These are phyloP conservation scores for Grallaria varia DNA, from an alignment of 2,113 vertebrate species.

Conservation along the genomic window DNA sequence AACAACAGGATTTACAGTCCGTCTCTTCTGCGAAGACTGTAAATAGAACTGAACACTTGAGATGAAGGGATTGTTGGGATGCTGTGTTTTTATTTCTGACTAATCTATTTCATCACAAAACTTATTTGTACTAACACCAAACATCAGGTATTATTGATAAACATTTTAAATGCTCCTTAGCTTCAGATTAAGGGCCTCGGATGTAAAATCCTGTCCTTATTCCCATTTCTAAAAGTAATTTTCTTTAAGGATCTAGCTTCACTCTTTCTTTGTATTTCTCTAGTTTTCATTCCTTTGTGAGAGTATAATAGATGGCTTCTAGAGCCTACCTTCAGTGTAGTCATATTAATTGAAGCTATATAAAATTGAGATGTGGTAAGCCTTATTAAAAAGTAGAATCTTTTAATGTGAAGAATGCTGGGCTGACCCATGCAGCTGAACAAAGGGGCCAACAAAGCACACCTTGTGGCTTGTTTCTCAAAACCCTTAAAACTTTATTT, in stretches of 20 bases:
- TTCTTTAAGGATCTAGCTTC: neutral
- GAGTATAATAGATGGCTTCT: neutral
- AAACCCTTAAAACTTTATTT: neutral
- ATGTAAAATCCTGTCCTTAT: neutral
- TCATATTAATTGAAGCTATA: neutral
- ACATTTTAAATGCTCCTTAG: neutral
- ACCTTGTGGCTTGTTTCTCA: neutral
- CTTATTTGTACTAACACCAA: neutral
- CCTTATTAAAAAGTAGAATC: neutral
- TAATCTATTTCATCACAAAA: neutral
- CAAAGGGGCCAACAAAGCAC: neutral
- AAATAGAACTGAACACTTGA: neutral
- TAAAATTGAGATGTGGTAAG: neutral
- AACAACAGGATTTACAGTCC: neutral
- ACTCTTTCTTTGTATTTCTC: neutral
- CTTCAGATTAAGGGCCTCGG: neutral
- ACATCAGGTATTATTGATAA: neutral
- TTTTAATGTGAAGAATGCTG: neutral
- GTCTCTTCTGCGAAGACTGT: neutral
- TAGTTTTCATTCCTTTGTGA: neutral
- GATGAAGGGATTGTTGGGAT: neutral
- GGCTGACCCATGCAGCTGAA: neutral
- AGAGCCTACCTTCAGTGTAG: neutral
- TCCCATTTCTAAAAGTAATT: neutral
- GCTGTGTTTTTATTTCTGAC: neutral